phyloP scores from a whole-genome alignment of 2,888 invertebrate species.

The Synanthedon formicaeformis region DNA sequence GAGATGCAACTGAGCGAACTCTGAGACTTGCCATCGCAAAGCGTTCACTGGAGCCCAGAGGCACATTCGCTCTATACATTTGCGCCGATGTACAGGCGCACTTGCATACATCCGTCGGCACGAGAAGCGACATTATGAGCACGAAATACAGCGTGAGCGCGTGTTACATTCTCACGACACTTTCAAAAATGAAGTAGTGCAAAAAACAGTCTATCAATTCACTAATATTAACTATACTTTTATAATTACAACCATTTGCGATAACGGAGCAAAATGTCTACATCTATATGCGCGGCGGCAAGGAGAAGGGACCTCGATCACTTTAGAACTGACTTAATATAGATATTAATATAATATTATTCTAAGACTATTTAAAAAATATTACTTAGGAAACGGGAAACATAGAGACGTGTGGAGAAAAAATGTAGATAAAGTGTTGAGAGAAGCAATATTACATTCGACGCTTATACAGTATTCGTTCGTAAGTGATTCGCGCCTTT shows the following conservation, averaged over 20 bases:
- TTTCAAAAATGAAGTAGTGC: slow-evolving; percentile 52
- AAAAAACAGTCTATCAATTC: slow-evolving; percentile 61
- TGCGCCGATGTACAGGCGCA: background rate
- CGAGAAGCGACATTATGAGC: slow-evolving; percentile 29
- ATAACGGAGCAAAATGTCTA: slow-evolving; percentile 63
- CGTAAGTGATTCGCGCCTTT: background rate
- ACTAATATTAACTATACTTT: slow-evolving; percentile 57
- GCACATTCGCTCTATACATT: no score
- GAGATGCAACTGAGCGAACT: slow-evolving; percentile 7
- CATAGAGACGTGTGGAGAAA: no score
- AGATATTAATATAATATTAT: no score
- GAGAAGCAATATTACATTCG: no score
- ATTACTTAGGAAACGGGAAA: no score
- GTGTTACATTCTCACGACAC: slow-evolving; percentile 8
- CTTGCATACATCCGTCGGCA: slow-evolving; percentile 16
- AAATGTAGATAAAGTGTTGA: background rate
- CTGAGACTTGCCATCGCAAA: slow-evolving; percentile 50
- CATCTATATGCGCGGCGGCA: slow-evolving; percentile 26
- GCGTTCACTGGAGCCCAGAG: slow-evolving; percentile 17
- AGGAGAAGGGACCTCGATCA: background rate
- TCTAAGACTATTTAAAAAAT: no score
- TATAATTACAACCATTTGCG: slow-evolving; percentile 67
- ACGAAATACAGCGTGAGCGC: background rate
- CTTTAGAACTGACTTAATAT: background rate
- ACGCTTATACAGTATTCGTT: background rate